Percentiles rank a stretch among this genome's conserved stretches.
Conservation (phyloP, 2,797 vertebrate species). For the Sardinella longiceps region DNA sequence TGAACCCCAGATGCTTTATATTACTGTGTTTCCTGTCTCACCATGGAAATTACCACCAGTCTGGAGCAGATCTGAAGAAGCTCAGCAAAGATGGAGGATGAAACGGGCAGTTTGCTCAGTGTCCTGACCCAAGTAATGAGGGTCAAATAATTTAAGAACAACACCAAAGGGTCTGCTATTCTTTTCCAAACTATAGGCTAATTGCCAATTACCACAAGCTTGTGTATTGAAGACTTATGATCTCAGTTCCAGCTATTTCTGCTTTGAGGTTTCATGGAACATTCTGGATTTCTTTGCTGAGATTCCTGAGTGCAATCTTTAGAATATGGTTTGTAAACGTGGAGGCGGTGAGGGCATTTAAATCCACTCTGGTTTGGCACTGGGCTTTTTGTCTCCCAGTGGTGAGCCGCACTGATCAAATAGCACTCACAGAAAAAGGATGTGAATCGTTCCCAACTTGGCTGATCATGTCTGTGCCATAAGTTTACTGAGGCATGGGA, state of each 20-base stretch:
- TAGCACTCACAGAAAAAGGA: not conserved
- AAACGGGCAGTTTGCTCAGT: not conserved
- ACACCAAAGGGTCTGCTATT: not conserved
- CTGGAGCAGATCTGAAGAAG: conserved; percentile 46
- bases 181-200: not conserved
- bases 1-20: conserved; percentile 65
- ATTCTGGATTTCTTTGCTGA: conserved; percentile 39
- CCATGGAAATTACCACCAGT: conserved; percentile 54
- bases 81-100: conserved; percentile 12
- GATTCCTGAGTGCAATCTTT: conserved; percentile 31
- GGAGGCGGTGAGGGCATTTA: conserved; percentile 41
- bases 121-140: not conserved
- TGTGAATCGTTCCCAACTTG: not conserved
- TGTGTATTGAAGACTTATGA: not conserved
- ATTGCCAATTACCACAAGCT: conserved; percentile 6
- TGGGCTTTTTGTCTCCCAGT: not conserved
- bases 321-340: conserved; percentile 36
- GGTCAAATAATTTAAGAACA: conserved; percentile 5
- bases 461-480: not conserved
- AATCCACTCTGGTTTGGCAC: conserved; percentile 51
- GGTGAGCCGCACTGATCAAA: conserved; percentile 15
- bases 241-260: not conserved
- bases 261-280: conserved; percentile 27
- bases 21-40: conserved; percentile 55
- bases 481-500: conserved; percentile 38